Base-by-base conservation (phyloP, 2,888 invertebrate genomes). In the Galeruca laticollis region DNA sequence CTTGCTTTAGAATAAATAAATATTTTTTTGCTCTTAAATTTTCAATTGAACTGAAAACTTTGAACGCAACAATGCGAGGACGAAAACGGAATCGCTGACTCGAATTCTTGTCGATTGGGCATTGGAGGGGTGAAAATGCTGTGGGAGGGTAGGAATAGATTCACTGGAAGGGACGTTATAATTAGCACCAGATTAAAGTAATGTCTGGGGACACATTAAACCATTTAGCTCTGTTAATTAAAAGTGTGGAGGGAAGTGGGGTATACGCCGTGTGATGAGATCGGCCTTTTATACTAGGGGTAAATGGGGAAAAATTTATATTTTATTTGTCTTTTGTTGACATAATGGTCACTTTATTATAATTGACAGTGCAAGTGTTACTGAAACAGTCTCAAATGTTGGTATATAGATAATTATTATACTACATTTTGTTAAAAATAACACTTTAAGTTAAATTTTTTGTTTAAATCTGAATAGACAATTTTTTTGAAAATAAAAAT, bases 151-250 rank as follows among this genome's bases (percentile, higher is more conserved):
- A 63, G 66, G 69, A 77, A 76, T 75, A 76, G 69, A 76, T 65
- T 71, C 75, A 73, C 77, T 78, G 79, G 80, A 81, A 81, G 84
- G 83, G 84, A 82, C 83, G 87, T 88, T 87, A 88, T 88, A 88
- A 88, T 88, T 88, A 88, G 88, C 87, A 87, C 88, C 88, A 88
- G 88, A 88, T 88, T 88, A 88, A 88, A 88, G 88, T 88, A 88
- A 87, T 88, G 88, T 88, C 88, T 87, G 86, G 88, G 87, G 88
- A 88, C 87, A 87, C 87, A 88, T 88, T 88, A 86, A 86, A 84
- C 86, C 86, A 86, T 86, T 86, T 86, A 85, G 86, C 85, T 84
- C 85, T 86, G 86, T 86, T 86, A 86, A 86, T 86, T 86, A 86
- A 86, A 86, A 86, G 86, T 86, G 86, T 86, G 84, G 84, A 82